Base-by-base conservation (phyloP, 23 tunicate species). In the Halocynthia aurantium region DNA sequence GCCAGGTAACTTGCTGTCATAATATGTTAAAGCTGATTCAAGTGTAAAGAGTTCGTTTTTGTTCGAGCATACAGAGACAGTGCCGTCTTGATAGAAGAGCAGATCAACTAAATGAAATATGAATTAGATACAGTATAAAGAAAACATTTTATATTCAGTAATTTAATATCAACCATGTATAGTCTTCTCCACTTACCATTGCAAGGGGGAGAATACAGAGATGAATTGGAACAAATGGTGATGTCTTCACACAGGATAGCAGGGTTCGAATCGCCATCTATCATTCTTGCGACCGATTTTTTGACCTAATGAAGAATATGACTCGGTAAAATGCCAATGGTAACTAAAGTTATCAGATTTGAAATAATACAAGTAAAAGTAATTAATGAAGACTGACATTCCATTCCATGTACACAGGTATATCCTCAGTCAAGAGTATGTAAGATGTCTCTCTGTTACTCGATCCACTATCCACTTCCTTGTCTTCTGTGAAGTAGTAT, bases 141-240 rank as follows among this genome's bases (percentile, higher is more conserved):
- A 31, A 31, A 31, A 31, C 44, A 31, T 31, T 1, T 31, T 31
- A 31, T 31, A 31, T 31, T 31, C 44, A 31, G 44, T 31, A 31
- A 31, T 0, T 0, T 31, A 31, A 31, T 31, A 31, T 1, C 44
- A 31, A 31, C 44, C 44, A 31, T 31, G 44, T 31, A 1, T 31
- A 31, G 44, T 31, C 44, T 31, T 31, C 44, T 1, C 44, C 44
- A 31, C 44, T 31, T 31, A 31, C 44, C 78, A 8, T 74, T 20
- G 50, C 62, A 19, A 53, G 70, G 61, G 8, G 78, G 78, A 55
- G 78, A 74, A 74, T 74, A 74, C 10, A 74, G 70, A n/a, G 61
- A 7, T 49, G 78, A 74, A 8, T 20, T 53, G 0, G 78, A 74
- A 44, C 78, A 74, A 8, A 74, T 64, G 8, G 22, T 53, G 44